These are phyloP conservation scores for Corythornis cristatus DNA, from an alignment of 2,113 vertebrate genomes.

Conservation along the genomic window DNA sequence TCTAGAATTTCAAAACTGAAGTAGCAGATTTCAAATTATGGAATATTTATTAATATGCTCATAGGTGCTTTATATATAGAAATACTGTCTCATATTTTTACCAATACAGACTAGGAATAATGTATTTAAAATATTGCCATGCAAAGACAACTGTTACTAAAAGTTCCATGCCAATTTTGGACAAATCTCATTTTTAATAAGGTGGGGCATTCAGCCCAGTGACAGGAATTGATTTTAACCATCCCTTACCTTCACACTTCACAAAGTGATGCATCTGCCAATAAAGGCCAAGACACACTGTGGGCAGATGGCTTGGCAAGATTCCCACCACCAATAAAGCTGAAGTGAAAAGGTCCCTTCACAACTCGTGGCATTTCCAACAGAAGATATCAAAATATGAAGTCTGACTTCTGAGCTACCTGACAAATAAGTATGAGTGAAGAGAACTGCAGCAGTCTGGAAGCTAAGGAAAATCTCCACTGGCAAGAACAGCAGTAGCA, in stretches of 20 bases:
- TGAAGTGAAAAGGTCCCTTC: background rate
- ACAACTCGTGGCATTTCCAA: background rate
- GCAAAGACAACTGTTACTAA: background rate
- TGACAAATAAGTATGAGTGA: background rate
- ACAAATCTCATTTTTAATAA: background rate
- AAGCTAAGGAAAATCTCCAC: background rate
- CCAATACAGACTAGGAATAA: background rate
- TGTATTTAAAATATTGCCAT: background rate
- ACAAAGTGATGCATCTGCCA: background rate
- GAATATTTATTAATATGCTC: conserved; percentile 6
- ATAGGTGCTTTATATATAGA: conserved; percentile 29
- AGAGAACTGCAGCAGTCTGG: background rate
- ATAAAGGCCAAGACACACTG: background rate
- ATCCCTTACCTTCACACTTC: background rate
- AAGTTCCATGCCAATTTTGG: background rate
- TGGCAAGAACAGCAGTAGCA: background rate
- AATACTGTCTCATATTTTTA: background rate
- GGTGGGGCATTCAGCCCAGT: background rate
- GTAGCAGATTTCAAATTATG: background rate
- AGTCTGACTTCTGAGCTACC: background rate
- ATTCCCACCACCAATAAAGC: background rate
- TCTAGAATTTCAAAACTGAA: background rate
- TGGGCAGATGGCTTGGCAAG: background rate
- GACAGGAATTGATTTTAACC: background rate
- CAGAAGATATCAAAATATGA: background rate